Percentiles rank a stretch among this genome's conserved stretches.
These are phyloP conservation scores for Smithornis capensis DNA, from an alignment of 2,113 vertebrate genomes.

Conservation along the genomic window DNA sequence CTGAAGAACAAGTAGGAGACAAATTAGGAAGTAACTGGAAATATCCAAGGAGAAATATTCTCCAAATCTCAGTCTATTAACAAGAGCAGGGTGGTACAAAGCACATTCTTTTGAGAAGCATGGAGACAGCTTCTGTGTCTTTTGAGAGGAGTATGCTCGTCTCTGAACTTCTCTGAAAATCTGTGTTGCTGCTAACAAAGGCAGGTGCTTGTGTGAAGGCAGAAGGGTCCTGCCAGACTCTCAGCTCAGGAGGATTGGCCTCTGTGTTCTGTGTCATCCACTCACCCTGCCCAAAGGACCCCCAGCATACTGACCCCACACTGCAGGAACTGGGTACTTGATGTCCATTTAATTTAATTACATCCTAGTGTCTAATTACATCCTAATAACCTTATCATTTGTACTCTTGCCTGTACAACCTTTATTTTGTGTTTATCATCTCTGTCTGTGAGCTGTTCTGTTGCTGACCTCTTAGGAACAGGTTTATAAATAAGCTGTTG, in stretches of 20 bases:
- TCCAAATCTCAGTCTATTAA: background rate
- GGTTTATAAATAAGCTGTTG: background rate
- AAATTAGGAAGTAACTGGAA: conserved; percentile 11
- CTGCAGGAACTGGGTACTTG: background rate
- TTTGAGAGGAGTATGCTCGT: background rate
- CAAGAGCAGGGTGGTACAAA: background rate
- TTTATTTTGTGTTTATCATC: background rate
- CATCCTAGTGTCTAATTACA: background rate
- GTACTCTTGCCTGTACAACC: background rate
- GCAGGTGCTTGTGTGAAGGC: accelerated
- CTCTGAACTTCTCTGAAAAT: background rate
- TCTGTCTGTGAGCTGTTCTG: background rate
- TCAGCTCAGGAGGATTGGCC: background rate
- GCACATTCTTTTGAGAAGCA: background rate
- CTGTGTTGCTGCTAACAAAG: background rate
- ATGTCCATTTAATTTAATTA: background rate
- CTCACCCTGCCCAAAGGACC: background rate
- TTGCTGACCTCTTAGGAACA: background rate
- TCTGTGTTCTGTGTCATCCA: background rate
- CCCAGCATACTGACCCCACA: accelerated
- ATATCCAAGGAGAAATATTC: background rate
- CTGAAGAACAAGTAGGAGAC: background rate
- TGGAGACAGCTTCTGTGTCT: background rate
- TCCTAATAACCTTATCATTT: background rate
- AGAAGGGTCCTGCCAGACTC: background rate